Conservation (phyloP, 1,140 invertebrate species). For the Bombus confusus region DNA sequence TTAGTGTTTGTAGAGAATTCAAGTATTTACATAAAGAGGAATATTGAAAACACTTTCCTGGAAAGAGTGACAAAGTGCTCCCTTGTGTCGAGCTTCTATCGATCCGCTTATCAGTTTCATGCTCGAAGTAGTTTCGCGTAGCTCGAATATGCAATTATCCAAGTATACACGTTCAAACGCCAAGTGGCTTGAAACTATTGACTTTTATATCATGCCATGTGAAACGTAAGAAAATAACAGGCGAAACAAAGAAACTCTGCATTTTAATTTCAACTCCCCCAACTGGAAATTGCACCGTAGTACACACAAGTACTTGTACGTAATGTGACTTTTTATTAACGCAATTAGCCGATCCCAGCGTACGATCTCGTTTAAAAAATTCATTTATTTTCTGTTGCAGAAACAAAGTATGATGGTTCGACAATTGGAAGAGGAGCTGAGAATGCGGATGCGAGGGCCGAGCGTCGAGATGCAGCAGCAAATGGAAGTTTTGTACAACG, state of each 20-base stretch:
- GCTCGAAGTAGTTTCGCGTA: constrained; percentile 20
- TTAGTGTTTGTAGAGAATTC: background rate
- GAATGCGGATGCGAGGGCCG: constrained; percentile 92
- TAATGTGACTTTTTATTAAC: background rate
- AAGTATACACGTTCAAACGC: background rate
- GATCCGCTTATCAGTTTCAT: constrained; percentile 29
- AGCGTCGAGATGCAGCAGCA: constrained; percentile 95
- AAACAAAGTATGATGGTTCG: constrained; percentile 98
- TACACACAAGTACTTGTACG: background rate
- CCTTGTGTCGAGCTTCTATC: background rate
- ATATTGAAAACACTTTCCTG: background rate
- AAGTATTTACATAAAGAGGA: background rate
- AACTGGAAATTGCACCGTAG: background rate
- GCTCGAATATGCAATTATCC: constrained; percentile 36
- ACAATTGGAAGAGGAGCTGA: constrained; percentile 95
- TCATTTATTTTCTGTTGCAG: constrained; percentile 83
- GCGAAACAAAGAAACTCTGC: background rate
- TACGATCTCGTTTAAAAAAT: background rate
- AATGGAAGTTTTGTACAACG: constrained; percentile 94
- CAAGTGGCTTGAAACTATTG: background rate
- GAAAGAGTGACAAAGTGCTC: background rate
- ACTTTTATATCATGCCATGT: background rate
- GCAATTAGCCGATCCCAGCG: background rate
- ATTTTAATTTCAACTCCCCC: background rate
- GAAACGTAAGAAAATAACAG: background rate